phyloP scores from a whole-genome alignment of 2,888 invertebrate species.

The Drosophila bunnanda region DNA sequence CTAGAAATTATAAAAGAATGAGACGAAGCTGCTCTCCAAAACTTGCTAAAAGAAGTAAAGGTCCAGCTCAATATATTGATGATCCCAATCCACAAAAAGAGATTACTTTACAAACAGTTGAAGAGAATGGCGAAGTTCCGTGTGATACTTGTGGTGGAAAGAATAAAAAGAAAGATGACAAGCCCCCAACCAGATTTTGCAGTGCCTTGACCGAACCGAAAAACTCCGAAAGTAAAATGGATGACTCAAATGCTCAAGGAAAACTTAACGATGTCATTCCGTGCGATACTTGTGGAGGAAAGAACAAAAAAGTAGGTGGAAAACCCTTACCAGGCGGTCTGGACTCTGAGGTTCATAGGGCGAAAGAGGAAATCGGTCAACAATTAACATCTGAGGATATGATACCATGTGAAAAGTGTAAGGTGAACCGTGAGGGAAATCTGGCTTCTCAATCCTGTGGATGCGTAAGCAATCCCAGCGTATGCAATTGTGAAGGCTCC shows the following conservation, averaged over 20 bases:
- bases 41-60: background rate
- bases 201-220: conserved; percentile 9
- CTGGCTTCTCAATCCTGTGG: conserved; percentile 15
- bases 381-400: background rate
- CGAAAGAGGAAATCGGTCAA: background rate
- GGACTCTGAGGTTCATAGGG: background rate
- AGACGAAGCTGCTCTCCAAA: background rate
- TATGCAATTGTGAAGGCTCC: conserved; percentile 21
- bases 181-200: conserved; percentile 7
- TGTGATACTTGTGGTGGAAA: conserved; percentile 45
- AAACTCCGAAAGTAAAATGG: background rate
- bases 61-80: background rate
- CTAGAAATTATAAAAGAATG: background rate
- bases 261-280: conserved; percentile 26
- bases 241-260: background rate
- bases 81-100: background rate
- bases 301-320: conserved; percentile 28
- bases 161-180: conserved; percentile 35
- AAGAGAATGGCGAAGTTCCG: conserved; percentile 12
- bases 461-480: conserved; percentile 23
- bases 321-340: conserved; percentile 5
- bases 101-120: background rate
- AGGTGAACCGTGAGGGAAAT: background rate
- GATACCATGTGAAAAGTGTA: conserved; percentile 32
- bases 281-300: conserved; percentile 41